A percentile compares a stretch with the other conserved stretches of the same genome.
phyloP scores from a whole-genome alignment of 1,140 invertebrate genomes.

The Zaprionus nigranus region DNA sequence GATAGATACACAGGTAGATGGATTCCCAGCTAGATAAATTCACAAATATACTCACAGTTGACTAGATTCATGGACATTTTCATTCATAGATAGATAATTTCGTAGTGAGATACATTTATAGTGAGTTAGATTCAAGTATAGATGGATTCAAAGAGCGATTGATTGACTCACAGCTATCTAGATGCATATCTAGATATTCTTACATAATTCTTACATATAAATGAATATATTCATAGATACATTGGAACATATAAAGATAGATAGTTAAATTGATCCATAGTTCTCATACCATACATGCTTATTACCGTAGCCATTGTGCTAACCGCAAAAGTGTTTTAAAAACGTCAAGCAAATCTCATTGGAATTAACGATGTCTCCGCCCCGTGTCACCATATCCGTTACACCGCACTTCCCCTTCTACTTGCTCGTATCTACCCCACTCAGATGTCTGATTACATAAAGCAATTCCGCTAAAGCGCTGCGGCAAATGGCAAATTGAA shows the following conservation, averaged over 20 bases:
- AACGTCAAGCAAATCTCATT: conserved; percentile 45
- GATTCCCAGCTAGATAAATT: too few species aligned
- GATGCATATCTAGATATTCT: background rate
- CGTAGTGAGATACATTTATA: too few species aligned
- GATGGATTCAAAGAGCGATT: too few species aligned
- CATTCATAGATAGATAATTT: too few species aligned
- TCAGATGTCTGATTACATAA: conserved; percentile 29
- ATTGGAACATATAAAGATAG: background rate
- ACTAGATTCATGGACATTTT: too few species aligned
- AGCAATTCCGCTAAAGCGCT: conserved; percentile 26
- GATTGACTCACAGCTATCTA: background rate
- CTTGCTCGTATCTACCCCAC: background rate
- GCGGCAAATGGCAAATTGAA: conserved; percentile 40
- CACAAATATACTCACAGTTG: background rate
- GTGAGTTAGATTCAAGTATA: too few species aligned
- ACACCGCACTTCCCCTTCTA: background rate
- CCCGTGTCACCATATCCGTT: conserved; percentile 18
- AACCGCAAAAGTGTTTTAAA: conserved; percentile 20
- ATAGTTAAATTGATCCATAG: background rate
- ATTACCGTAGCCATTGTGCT: conserved; percentile 10
- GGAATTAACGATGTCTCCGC: conserved; percentile 38
- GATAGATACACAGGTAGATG: too few species aligned
- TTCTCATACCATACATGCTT: background rate
- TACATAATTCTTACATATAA: background rate
- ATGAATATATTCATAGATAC: background rate